A percentile compares a stretch with the other conserved stretches of the same genome.
phyloP scores from a whole-genome alignment of 2,797 vertebrate genomes.

The Periophthalmus magnuspinnatus region DNA sequence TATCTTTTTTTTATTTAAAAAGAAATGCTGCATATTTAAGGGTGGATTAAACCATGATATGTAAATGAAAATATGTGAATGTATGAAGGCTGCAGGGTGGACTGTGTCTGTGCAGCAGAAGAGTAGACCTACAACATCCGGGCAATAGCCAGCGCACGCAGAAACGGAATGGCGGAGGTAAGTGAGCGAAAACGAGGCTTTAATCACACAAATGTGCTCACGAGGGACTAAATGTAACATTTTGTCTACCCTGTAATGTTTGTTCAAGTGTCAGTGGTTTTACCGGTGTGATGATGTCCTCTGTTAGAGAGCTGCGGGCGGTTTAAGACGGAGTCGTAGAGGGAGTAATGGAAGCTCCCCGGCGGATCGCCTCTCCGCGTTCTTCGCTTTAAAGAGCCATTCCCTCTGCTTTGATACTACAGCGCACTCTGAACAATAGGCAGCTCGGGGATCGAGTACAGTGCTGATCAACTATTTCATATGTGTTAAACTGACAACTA shows the following conservation, averaged over 20 bases:
- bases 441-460: conserved; percentile 43
- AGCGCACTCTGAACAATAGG: conserved; percentile 68
- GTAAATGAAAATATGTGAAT: neutral
- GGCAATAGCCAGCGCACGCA: conserved; percentile 80
- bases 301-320: conserved; percentile 30
- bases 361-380: conserved; percentile 69
- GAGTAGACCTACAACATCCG: conserved; percentile 80
- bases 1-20: neutral
- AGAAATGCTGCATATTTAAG: no score
- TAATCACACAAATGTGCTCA: conserved; percentile 51
- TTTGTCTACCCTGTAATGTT: conserved; percentile 20
- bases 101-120: conserved; percentile 39
- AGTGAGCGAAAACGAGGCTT: conserved; percentile 79
- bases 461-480: conserved; percentile 68
- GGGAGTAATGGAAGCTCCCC: conserved; percentile 70
- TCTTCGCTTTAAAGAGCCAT: conserved; percentile 75
- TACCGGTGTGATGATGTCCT: conserved; percentile 35
- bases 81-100: conserved; percentile 15
- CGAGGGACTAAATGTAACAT: conserved; percentile 37
- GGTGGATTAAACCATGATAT: neutral
- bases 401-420: conserved; percentile 55
- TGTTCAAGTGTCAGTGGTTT: conserved; percentile 8
- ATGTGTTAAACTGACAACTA: conserved; percentile 41
- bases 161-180: conserved; percentile 86
- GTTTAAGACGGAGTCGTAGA: conserved; percentile 46